phyloP scores from a whole-genome alignment of 2,113 vertebrate genomes.

The Pseudolaguvia tuberculata region DNA sequence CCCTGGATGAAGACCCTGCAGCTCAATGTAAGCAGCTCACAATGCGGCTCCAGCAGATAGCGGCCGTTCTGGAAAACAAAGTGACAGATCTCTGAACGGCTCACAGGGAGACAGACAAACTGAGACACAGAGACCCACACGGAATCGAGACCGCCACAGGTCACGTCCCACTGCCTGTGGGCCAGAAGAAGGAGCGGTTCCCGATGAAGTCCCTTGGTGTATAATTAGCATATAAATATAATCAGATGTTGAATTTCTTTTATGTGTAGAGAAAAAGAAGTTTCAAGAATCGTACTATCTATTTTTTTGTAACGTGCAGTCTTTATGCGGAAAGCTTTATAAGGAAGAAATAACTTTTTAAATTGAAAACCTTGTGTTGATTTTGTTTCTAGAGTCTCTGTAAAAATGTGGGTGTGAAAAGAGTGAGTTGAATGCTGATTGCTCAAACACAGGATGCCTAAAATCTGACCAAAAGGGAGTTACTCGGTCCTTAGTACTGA shows the following conservation, averaged over 20 bases:
- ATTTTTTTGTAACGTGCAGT: slow-evolving; percentile 76
- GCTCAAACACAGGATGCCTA: slow-evolving; percentile 62
- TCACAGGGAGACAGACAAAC: slow-evolving; percentile 2
- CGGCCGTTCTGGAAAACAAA: slow-evolving; percentile 94
- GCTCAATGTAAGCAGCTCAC: slow-evolving; percentile 98
- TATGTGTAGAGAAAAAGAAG: slow-evolving; percentile 63
- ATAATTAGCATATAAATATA: slow-evolving; percentile 55
- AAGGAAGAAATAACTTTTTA: slow-evolving; percentile 73
- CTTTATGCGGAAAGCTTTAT: slow-evolving; percentile 78
- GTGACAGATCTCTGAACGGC: slow-evolving; percentile 91
- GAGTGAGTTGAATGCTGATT: slow-evolving; percentile 34
- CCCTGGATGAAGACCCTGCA: slow-evolving; percentile 90
- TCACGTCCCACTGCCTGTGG: not conserved
- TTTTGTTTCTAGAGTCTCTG: slow-evolving; percentile 68
- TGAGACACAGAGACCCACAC: slow-evolving; percentile 29
- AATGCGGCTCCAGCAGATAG: slow-evolving; percentile 93
- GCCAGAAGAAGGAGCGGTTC: slow-evolving; percentile 19
- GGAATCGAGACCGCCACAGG: slow-evolving; percentile 51
- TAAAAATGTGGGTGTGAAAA: slow-evolving; percentile 38
- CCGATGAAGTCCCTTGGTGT: slow-evolving; percentile 24
- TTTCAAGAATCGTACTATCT: slow-evolving; percentile 76
- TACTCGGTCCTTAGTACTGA: slow-evolving; percentile 57
- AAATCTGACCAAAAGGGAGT: slow-evolving; percentile 57
- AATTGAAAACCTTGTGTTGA: slow-evolving; percentile 67
- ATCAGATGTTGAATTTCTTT: slow-evolving; percentile 74